These are phyloP conservation scores for Prionace glauca DNA, from an alignment of 2,797 vertebrate species.

Conservation along the genomic window DNA sequence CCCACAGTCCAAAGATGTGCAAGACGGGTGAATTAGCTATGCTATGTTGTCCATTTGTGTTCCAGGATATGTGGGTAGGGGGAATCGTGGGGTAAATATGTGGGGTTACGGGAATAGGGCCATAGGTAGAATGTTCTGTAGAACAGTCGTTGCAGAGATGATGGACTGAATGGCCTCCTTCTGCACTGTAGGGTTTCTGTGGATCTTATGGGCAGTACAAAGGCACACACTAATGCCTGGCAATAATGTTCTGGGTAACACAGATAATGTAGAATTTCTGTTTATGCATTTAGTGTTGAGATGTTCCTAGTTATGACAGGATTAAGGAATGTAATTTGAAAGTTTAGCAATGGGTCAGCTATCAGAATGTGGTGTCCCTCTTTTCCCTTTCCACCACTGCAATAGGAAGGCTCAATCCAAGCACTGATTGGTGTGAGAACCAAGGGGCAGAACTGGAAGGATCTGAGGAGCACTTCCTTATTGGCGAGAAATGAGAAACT, in stretches of 20 bases:
- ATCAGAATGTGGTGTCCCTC: background rate
- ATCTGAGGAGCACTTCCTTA: background rate
- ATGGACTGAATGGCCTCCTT: too few relatives aligned
- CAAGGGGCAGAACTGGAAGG: background rate
- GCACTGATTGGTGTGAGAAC: background rate
- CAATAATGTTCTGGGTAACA: background rate
- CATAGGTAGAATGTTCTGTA: too few relatives aligned
- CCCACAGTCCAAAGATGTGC: too few relatives aligned
- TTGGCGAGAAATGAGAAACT: background rate
- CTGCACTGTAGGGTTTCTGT: too few relatives aligned
- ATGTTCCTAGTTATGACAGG: background rate
- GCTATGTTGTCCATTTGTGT: too few relatives aligned
- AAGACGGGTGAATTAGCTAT: too few relatives aligned
- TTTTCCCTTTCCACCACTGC: background rate
- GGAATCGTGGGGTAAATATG: too few relatives aligned
- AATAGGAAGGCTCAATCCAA: background rate
- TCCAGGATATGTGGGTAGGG: too few relatives aligned
- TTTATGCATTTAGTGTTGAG: background rate
- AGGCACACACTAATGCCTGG: background rate
- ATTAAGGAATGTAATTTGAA: background rate
- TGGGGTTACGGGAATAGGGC: too few relatives aligned
- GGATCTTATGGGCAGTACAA: background rate
- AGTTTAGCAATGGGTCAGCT: background rate
- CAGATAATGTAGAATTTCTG: background rate
- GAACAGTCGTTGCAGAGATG: too few relatives aligned